Evolutionary conservation across 2,888 invertebrate genomes (phyloP).

Genomic region (Diogma glabrata): DNA sequence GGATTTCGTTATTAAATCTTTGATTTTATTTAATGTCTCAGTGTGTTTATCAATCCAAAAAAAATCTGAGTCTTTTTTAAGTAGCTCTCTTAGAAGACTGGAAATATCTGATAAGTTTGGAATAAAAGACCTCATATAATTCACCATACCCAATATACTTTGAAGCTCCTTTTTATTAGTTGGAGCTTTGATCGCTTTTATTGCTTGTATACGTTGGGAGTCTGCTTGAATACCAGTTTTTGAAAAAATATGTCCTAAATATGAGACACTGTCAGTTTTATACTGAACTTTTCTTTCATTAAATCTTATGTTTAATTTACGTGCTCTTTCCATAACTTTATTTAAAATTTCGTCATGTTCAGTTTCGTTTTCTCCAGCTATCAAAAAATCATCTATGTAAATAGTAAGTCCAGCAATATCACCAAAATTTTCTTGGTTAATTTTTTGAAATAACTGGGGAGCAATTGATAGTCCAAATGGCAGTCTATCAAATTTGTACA

Average conservation of each 20-base stretch:
- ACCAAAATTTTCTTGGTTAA: no score
- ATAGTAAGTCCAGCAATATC: no score
- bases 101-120: constrained; percentile 11
- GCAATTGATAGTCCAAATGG: neutral
- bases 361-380: neutral
- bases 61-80: constrained; percentile 9
- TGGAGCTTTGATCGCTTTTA: constrained; percentile 2
- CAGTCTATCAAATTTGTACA: no score
- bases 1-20: neutral
- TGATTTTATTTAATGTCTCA: neutral
- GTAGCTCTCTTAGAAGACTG: constrained; percentile 7
- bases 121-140: constrained; percentile 12
- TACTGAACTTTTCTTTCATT: constrained; percentile 12
- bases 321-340: constrained; percentile 6
- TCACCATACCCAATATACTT: constrained; percentile 12
- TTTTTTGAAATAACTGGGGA: neutral
- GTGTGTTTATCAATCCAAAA: neutral
- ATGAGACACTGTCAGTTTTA: neutral
- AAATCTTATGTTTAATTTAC: constrained; percentile 10
- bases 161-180: constrained; percentile 12
- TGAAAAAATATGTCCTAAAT: constrained; percentile 11
- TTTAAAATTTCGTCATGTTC: neutral
- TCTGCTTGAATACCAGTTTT: constrained; percentile 9
- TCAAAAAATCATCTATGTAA: no score
- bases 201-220: constrained; percentile 1